These are phyloP conservation scores for Hyppa rectilinea DNA, from an alignment of 2,888 invertebrate species.

Conservation along the genomic window DNA sequence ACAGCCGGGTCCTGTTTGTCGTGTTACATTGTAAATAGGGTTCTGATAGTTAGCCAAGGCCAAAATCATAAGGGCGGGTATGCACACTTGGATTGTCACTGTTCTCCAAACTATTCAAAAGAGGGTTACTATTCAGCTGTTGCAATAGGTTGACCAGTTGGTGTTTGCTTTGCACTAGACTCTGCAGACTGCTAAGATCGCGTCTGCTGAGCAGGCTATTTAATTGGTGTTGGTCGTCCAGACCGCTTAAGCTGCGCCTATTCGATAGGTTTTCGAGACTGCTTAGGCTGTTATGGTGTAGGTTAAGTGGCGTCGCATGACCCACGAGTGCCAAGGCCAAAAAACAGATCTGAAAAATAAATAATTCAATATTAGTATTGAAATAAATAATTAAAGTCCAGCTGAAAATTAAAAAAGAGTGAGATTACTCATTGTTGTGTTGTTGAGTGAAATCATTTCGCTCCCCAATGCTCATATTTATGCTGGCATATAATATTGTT, in stretches of 20 bases:
- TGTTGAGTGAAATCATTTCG: no score
- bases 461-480: no score
- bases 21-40: not conserved
- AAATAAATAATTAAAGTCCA: not conserved
- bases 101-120: not conserved
- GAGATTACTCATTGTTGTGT: no score
- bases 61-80: not conserved
- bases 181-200: not conserved
- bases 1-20: not conserved
- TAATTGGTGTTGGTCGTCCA: not conserved
- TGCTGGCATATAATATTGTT: no score
- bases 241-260: not conserved
- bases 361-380: not conserved
- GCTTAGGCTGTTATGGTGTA: not conserved
- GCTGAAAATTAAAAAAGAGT: no score
- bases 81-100: not conserved
- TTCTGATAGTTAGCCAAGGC: not conserved
- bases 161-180: not conserved
- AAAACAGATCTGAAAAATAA: constrained; percentile 28
- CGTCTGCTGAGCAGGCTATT: not conserved
- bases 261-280: no score
- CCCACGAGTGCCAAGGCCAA: constrained; percentile 5
- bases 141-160: not conserved
- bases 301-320: not conserved
- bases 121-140: not conserved